Base-by-base conservation (phyloP, 2,113 vertebrate species). In the Trinectes maculatus region DNA sequence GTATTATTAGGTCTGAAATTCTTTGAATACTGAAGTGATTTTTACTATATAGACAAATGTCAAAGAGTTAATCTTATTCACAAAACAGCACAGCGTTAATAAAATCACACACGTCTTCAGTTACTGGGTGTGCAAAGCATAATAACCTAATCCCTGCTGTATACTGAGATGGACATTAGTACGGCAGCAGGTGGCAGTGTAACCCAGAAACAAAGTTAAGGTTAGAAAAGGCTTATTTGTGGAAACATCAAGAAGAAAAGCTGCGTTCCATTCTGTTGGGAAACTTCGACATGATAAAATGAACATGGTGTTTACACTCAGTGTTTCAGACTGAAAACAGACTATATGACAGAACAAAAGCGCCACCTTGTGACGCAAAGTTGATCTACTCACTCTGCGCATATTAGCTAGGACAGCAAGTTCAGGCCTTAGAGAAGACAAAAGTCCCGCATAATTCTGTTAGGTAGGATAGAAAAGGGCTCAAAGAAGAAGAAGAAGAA, bases 351-450 rank as follows among this genome's bases (percentile, higher is more conserved):
- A 28, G 55, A 39, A 40, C 74, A 79, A 70, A 10, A 56, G 60
- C 74, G 31, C 80, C 87, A 84, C 71, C 79, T 79, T 42, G 79
- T 81, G 84, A 34, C 52, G 42, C 1, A 58, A 48, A 53, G 8
- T 7, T 26, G 6, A 49, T 56, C 47, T 86, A 94, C 92, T 95
- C 91, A 94, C 94, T 89, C 92, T 92, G 33, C 87, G 87, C 75
- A 92, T 85, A 80, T 90, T 86, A 87, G 89, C 48, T 34, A 93
- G 74, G 15, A 82, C 82, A 73, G 89, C 75, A 74, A 92, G 84
- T 57, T 94, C 93, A 85, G 77, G 77, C 89, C 91, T 91, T 89
- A 90, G 77, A 77, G 92, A 73, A 76, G 91, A 81, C 84, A 94
- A 75, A 89, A 93, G 91, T 66, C 92, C 92, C 58, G 75, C 83